Conservation (phyloP, 2,888 invertebrate species). For the Hypomecis atomaria region DNA sequence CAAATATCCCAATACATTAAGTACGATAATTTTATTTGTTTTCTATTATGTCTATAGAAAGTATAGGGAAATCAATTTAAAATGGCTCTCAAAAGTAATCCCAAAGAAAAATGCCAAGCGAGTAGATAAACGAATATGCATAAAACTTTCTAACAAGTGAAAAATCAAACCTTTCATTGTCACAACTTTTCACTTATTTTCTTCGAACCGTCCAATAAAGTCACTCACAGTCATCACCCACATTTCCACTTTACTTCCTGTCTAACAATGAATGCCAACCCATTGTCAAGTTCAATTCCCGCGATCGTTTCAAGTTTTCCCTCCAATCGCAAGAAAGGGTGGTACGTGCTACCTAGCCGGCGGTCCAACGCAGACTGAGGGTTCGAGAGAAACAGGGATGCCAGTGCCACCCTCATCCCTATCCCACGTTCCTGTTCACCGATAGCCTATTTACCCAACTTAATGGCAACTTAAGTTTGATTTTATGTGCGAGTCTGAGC, state of each 20-base stretch:
- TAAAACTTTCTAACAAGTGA: not conserved
- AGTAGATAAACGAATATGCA: not conserved
- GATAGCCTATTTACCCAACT: conserved; percentile 44
- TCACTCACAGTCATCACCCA: conserved; percentile 50
- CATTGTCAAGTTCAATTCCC: conserved; percentile 33
- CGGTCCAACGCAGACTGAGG: conserved; percentile 59
- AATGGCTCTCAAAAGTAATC: not conserved
- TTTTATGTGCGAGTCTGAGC: conserved; percentile 51
- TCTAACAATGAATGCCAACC: conserved; percentile 45
- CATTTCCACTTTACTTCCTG: conserved; percentile 53
- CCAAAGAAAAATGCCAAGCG: not conserved
- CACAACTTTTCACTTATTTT: conserved; percentile 48
- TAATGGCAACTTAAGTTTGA: conserved; percentile 55
- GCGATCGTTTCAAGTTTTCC: conserved; percentile 68
- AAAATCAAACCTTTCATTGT: conserved; percentile 66
- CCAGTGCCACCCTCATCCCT: conserved; percentile 41
- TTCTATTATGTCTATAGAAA: too few species aligned
- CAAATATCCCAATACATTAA: too few species aligned
- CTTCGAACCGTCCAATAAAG: conserved; percentile 45
- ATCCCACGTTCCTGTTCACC: conserved; percentile 22
- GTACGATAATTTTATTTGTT: too few species aligned
- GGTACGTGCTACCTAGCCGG: conserved; percentile 53
- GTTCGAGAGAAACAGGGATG: conserved; percentile 21
- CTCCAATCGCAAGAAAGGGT: conserved; percentile 52
- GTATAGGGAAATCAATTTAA: too few species aligned